These are phyloP conservation scores for Gulo gulo DNA, from an alignment of 2,113 vertebrate species.

Conservation along the genomic window DNA sequence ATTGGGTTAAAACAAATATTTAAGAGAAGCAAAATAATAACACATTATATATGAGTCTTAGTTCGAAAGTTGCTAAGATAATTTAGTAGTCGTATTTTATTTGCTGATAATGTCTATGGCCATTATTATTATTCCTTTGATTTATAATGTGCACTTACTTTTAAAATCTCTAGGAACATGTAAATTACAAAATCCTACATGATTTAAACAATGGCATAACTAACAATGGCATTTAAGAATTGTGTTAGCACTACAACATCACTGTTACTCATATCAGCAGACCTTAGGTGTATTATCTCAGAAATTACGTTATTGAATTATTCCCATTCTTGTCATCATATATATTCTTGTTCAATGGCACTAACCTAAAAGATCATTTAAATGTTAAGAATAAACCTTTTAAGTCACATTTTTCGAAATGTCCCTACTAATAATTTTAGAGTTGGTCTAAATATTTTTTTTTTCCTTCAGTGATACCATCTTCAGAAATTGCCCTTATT, in stretches of 20 bases:
- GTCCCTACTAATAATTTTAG: not conserved
- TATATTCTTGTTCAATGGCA: not conserved
- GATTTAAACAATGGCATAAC: conserved; percentile 59
- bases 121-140: conserved; percentile 61
- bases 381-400: not conserved
- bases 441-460: not conserved
- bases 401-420: not conserved
- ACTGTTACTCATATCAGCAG: not conserved
- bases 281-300: not conserved
- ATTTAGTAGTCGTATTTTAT: conserved; percentile 50
- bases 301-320: conserved; percentile 1
- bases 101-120: conserved; percentile 47
- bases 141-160: conserved; percentile 55
- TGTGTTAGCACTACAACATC: not conserved
- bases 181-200: conserved; percentile 49
- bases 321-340: not conserved
- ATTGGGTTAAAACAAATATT: conserved; percentile 18
- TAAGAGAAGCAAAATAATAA: not conserved
- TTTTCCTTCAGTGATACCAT: not conserved
- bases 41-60: not conserved
- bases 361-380: not conserved
- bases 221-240: conserved; percentile 41
- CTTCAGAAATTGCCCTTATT: not conserved
- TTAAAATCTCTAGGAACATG: conserved; percentile 16
- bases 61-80: conserved; percentile 35